Evolutionary conservation across 2,797 vertebrate species (phyloP).

Genomic region (Phoeniculus purpureus): DNA sequence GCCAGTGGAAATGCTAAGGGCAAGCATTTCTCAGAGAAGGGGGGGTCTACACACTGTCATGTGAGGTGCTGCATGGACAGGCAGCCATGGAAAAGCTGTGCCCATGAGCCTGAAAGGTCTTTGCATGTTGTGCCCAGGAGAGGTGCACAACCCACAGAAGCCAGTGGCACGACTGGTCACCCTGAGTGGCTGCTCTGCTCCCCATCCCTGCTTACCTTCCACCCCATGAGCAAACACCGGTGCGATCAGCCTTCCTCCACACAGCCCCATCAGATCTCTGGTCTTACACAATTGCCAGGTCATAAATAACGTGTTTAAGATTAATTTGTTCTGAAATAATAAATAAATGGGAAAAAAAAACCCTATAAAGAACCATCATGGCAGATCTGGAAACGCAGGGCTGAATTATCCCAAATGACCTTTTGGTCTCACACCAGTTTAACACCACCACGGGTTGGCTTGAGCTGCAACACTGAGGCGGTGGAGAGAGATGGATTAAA

Average conservation of each 20-base stretch:
- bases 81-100: accelerated
- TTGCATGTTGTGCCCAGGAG: background rate
- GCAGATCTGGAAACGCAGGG: background rate
- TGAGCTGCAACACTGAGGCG: background rate
- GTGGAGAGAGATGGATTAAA: background rate
- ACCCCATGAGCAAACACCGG: accelerated
- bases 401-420: background rate
- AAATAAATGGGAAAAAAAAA: background rate
- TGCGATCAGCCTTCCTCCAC: background rate
- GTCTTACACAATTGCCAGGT: background rate
- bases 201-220: background rate
- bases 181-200: background rate
- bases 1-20: background rate
- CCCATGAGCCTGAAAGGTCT: background rate
- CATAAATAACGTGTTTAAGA: background rate
- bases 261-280: background rate
- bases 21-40: background rate
- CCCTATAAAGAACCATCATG: background rate
- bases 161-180: background rate
- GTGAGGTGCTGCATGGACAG: no score
- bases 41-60: background rate
- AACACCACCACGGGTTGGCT: background rate
- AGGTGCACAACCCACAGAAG: background rate
- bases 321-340: background rate
- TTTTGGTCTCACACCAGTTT: background rate